Conservation (phyloP, 2,113 vertebrate species). For the Pachycephala philippinensis region DNA sequence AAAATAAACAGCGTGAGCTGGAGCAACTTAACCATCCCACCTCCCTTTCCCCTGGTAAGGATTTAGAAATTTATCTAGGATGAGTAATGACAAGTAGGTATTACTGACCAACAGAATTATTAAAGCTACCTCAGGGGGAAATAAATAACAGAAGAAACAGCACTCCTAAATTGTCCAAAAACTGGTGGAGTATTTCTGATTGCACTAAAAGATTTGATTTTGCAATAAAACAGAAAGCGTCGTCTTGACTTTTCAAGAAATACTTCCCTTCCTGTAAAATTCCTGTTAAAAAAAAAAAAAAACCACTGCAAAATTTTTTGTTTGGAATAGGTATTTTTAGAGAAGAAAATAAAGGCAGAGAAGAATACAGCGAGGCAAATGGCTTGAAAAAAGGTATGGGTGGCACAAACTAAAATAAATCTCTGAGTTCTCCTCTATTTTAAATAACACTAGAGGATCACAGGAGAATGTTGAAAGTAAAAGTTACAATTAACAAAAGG, state of each 20-base stretch:
- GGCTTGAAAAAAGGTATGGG: neutral
- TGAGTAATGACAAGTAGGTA: neutral
- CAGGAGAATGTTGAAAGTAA: neutral
- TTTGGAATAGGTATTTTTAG: neutral
- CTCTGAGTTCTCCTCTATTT: neutral
- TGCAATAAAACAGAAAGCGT: neutral
- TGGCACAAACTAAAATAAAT: neutral
- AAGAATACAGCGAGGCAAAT: neutral
- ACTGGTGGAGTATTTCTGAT: neutral
- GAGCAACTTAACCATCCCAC: neutral
- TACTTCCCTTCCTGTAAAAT: neutral
- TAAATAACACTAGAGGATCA: neutral
- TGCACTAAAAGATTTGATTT: neutral
- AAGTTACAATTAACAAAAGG: neutral
- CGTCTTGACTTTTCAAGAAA: neutral
- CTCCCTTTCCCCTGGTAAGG: neutral
- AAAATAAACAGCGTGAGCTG: neutral
- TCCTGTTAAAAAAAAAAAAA: neutral
- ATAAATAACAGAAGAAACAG: neutral
- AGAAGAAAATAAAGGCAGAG: neutral
- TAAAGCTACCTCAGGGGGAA: neutral
- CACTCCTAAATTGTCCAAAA: neutral
- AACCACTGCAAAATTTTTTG: neutral
- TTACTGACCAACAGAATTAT: neutral
- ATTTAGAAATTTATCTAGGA: neutral